Base-by-base conservation (phyloP, 2,888 invertebrate species). In the Coelopa pilipes region DNA sequence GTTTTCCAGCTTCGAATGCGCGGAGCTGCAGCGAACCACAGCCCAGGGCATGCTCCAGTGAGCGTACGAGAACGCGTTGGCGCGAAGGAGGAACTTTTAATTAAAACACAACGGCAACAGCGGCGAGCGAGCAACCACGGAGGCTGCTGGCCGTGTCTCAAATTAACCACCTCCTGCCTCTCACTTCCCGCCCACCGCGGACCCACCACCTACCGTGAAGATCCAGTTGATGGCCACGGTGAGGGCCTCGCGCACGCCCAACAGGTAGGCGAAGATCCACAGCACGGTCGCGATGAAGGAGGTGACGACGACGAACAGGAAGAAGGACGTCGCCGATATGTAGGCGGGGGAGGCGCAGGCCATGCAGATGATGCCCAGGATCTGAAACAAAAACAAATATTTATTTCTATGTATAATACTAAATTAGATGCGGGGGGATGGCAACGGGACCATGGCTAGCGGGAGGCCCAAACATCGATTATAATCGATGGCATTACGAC, bases 301-400 rank as follows among this genome's bases (percentile, higher is more conserved):
- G 77, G 92, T 90, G 76, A 94, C 93, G 19, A 92, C 94, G 70
- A 96, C 95, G 85, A 96, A 95, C 75, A 96, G 90, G 89, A 96
- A 97, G 91, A 94, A 96, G 79, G 93, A 91, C 13, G 94, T 93
- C 67, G 91, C 92, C 21, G 87, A 82, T 60, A 87, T 77, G 79
- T 86, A 88, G 0, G 92, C 91, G 9, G 96, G 94, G 2, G 95
- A 93, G 1, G 92, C 94, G 78, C 93, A 90, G 15, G 93, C 90
- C 94, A 96, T 94, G 82, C 95, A 96, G 81, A 96, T 89, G 76
- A 96, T 94, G 76, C 95, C 96, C 77, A 96, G 84, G 68, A 93
- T 80, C 96, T 96, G 91, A 63, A 92, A 90, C 75, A 79, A 79
- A 89, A 57, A 71, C 45, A 60, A 34, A 70, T 19, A 2, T 2